Conservation (phyloP, 2,888 invertebrate species). For the Panorpa germanica region DNA sequence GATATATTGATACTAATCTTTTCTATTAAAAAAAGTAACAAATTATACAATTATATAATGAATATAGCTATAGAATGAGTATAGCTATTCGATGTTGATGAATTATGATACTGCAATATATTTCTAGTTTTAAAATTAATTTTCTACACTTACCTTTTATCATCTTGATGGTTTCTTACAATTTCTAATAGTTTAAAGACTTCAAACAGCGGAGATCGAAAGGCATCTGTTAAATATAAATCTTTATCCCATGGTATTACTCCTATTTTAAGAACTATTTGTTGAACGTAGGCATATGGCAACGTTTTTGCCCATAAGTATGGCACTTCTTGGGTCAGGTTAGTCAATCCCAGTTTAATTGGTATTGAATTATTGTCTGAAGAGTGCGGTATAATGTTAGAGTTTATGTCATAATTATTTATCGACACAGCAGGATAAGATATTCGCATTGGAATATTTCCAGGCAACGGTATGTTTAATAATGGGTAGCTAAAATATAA, state of each 20-base stretch:
- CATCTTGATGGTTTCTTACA: slow-evolving; percentile 64
- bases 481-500: slow-evolving; percentile 53
- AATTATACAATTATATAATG: too few species aligned
- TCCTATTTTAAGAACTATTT: slow-evolving; percentile 52
- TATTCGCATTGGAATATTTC: slow-evolving; percentile 65
- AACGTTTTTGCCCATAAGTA: slow-evolving; percentile 41
- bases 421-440: slow-evolving; percentile 33
- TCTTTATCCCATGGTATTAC: slow-evolving; percentile 73
- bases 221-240: slow-evolving; percentile 73
- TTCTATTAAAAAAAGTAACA: too few species aligned
- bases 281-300: slow-evolving; percentile 52
- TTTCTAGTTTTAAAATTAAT: slow-evolving; percentile 7
- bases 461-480: slow-evolving; percentile 73
- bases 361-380: too few species aligned
- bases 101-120: slow-evolving; percentile 2
- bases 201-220: slow-evolving; percentile 76
- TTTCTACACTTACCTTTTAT: slow-evolving; percentile 35
- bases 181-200: slow-evolving; percentile 75
- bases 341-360: slow-evolving; percentile 12
- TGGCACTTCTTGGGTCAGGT: slow-evolving; percentile 22
- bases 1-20: too few species aligned
- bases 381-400: too few species aligned
- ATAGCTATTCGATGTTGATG: not conserved
- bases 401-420: too few species aligned
- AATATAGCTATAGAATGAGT: too few species aligned